Evolutionary conservation across 2,888 invertebrate species (phyloP).

Genomic region (Cephus spinipes): DNA sequence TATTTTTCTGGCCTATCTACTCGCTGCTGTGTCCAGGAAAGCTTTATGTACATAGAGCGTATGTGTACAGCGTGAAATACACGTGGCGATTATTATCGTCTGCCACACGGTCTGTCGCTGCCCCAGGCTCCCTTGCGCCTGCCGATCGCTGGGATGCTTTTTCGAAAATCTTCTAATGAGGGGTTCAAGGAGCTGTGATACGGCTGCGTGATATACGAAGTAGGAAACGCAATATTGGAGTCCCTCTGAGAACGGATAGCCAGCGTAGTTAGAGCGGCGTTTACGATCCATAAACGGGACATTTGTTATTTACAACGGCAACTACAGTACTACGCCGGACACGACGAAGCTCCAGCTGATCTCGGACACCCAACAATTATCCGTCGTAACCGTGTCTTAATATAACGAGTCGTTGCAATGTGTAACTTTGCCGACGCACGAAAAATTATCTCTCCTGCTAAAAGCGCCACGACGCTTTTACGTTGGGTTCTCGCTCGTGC

Average conservation of each 20-base stretch:
- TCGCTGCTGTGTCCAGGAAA: neutral
- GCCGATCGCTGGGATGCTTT: neutral
- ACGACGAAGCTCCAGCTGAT: neutral
- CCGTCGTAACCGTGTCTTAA: slow-evolving; percentile 54
- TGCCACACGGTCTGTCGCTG: neutral
- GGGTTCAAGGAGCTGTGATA: slow-evolving; percentile 28
- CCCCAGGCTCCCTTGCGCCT: neutral
- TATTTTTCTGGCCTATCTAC: neutral
- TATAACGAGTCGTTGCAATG: slow-evolving; percentile 42
- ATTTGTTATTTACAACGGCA: slow-evolving; percentile 57
- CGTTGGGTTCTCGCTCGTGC: neutral
- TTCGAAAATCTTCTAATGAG: slow-evolving; percentile 35
- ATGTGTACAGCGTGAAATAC: neutral
- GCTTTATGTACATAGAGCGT: neutral
- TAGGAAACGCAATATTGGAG: slow-evolving; percentile 42
- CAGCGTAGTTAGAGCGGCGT: slow-evolving; percentile 52
- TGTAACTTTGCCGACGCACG: slow-evolving; percentile 21
- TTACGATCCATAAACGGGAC: slow-evolving; percentile 61
- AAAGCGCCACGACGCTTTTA: neutral
- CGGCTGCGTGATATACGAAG: slow-evolving; percentile 50
- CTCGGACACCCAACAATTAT: slow-evolving; percentile 52
- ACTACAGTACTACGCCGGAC: slow-evolving; percentile 10
- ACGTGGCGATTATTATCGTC: neutral
- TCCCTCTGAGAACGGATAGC: slow-evolving; percentile 36
- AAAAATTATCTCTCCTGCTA: neutral